Conservation (phyloP, 2,888 invertebrate genomes). For the Schizaphis graminum region DNA sequence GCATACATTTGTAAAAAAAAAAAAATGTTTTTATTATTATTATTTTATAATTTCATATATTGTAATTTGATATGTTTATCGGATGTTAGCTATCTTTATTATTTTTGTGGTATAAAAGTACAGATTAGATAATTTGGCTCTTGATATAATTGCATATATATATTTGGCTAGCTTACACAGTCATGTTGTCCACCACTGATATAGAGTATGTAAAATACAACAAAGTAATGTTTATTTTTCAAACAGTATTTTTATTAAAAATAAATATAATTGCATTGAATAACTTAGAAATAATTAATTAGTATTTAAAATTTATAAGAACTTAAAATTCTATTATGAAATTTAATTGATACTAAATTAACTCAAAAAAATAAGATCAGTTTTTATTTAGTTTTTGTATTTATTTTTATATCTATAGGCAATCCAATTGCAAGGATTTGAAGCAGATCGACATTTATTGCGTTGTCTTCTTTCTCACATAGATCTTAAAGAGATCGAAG, state of each 20-base stretch:
- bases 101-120: too few relatives aligned
- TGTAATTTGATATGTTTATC: too few relatives aligned
- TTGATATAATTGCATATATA: too few relatives aligned
- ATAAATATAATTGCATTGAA: not conserved
- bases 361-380: not conserved
- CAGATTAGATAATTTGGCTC: too few relatives aligned
- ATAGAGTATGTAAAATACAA: not conserved
- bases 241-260: not conserved
- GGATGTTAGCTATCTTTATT: too few relatives aligned
- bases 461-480: conserved; percentile 93
- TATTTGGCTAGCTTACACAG: too few relatives aligned
- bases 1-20: too few relatives aligned
- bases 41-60: too few relatives aligned
- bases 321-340: not conserved
- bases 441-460: conserved; percentile 96
- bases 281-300: not conserved
- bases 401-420: conserved; percentile 76
- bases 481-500: conserved; percentile 79
- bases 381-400: not conserved
- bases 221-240: too few relatives aligned
- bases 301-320: not conserved
- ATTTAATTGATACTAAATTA: not conserved
- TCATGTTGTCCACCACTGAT: too few relatives aligned
- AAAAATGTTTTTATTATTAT: too few relatives aligned
- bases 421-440: conserved; percentile 91